Percentiles rank a stretch among this genome's conserved stretches.
phyloP scores from a whole-genome alignment of 2,113 vertebrate species.

The Beaufortia kweichowensis region DNA sequence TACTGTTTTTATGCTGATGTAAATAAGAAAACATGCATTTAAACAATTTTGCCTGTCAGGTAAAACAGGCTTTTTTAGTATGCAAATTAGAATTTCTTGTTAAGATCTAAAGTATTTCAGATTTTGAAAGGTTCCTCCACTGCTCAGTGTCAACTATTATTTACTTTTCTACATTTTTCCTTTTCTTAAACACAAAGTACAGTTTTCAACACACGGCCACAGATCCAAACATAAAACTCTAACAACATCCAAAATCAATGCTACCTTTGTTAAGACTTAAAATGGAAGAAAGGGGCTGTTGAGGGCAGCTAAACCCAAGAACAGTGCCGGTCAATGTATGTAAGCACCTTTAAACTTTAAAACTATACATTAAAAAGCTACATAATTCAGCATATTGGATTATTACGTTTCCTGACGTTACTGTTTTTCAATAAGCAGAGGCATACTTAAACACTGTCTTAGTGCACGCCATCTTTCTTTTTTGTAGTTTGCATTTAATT shows the following conservation, averaged over 20 bases:
- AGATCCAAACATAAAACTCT: slow-evolving; percentile 25
- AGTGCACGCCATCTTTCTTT: neutral
- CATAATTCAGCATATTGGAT: slow-evolving; percentile 51
- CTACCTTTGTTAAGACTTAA: slow-evolving; percentile 42
- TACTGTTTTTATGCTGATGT: no score
- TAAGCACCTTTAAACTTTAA: slow-evolving; percentile 36
- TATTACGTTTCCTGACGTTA: slow-evolving; percentile 15
- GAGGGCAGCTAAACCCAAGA: slow-evolving; percentile 24
- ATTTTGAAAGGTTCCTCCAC: neutral
- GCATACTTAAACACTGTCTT: slow-evolving; percentile 14
- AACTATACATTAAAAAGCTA: slow-evolving; percentile 6
- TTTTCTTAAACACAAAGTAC: slow-evolving; percentile 37
- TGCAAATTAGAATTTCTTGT: neutral
- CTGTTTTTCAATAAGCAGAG: neutral
- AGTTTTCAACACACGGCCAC: slow-evolving; percentile 38
- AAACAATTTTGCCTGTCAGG: no score
- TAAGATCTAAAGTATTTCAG: neutral
- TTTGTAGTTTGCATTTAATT: slow-evolving; percentile 2
- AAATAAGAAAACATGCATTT: no score
- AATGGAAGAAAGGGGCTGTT: slow-evolving; percentile 22
- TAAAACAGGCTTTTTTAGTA: neutral
- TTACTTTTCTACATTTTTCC: neutral
- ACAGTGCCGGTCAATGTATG: slow-evolving; percentile 22
- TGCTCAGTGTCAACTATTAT: neutral
- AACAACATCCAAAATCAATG: slow-evolving; percentile 35